Conservation (phyloP, 2,797 vertebrate species). For the Protonibea diacanthus region DNA sequence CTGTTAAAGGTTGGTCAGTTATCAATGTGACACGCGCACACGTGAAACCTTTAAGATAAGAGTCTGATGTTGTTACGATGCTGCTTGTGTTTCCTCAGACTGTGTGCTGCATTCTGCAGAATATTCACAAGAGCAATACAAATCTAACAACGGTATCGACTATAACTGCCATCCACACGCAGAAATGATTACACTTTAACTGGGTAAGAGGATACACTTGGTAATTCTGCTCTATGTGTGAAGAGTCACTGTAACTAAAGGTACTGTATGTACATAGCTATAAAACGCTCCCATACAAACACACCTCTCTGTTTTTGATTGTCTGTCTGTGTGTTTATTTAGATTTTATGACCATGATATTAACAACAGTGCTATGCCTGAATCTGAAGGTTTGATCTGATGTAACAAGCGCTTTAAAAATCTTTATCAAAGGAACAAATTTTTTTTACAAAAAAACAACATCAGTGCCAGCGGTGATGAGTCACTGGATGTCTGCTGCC, state of each 20-base stretch:
- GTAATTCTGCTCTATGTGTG: slow-evolving; percentile 38
- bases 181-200: slow-evolving; percentile 20
- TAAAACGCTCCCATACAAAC: slow-evolving; percentile 60
- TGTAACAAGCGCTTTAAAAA: slow-evolving; percentile 1
- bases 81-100: slow-evolving; percentile 34
- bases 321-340: background rate
- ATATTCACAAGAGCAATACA: slow-evolving; percentile 46
- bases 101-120: slow-evolving; percentile 21
- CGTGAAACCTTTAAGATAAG: slow-evolving; percentile 13
- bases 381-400: background rate
- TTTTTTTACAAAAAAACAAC: slow-evolving; percentile 8
- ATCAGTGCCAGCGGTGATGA: background rate
- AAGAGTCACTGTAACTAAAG: slow-evolving; percentile 54
- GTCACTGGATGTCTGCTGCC: slow-evolving; percentile 89
- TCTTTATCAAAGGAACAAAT: background rate
- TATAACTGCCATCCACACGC: slow-evolving; percentile 11
- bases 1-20: slow-evolving; percentile 29
- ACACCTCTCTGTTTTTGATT: slow-evolving; percentile 33
- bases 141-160: slow-evolving; percentile 12
- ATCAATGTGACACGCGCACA: background rate
- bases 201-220: slow-evolving; percentile 10
- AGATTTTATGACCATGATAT: background rate
- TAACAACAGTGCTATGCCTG: slow-evolving; percentile 6
- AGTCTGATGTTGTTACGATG: slow-evolving; percentile 16
- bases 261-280: slow-evolving; percentile 63